phyloP scores from a whole-genome alignment of 2,797 vertebrate genomes.

The Peromyscus attwateri region DNA sequence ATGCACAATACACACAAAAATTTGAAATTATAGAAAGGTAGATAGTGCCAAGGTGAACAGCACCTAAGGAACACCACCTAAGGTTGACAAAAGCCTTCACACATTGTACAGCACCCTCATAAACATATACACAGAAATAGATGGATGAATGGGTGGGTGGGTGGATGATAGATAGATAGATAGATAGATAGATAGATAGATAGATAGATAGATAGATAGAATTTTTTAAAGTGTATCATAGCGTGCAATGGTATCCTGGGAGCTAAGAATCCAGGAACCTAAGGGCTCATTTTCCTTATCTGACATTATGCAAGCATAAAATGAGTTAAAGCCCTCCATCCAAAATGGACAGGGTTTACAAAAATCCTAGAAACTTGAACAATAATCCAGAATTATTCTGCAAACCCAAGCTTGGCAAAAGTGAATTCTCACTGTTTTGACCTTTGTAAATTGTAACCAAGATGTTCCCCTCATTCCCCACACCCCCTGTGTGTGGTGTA shows the following conservation, averaged over 20 bases:
- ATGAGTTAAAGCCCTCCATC: background rate
- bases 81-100: background rate
- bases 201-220: no score
- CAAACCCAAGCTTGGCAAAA: constrained; percentile 7
- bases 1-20: background rate
- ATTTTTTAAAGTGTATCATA: background rate
- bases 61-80: background rate
- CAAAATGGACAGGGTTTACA: constrained; percentile 9
- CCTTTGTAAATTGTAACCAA: constrained; percentile 35
- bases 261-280: background rate
- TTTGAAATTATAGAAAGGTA: background rate
- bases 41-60: background rate
- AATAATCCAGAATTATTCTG: constrained; percentile 39
- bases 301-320: background rate
- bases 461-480: background rate
- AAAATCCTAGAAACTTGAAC: constrained; percentile 30
- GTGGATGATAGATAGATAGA: background rate
- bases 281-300: constrained; percentile 43
- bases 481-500: no score
- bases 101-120: background rate
- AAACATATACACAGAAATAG: background rate
- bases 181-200: background rate
- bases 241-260: background rate
- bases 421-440: constrained; percentile 36
- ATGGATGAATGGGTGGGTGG: background rate